Base-by-base conservation (phyloP, 2,113 vertebrate species). In the Leptocoma aspasia region DNA sequence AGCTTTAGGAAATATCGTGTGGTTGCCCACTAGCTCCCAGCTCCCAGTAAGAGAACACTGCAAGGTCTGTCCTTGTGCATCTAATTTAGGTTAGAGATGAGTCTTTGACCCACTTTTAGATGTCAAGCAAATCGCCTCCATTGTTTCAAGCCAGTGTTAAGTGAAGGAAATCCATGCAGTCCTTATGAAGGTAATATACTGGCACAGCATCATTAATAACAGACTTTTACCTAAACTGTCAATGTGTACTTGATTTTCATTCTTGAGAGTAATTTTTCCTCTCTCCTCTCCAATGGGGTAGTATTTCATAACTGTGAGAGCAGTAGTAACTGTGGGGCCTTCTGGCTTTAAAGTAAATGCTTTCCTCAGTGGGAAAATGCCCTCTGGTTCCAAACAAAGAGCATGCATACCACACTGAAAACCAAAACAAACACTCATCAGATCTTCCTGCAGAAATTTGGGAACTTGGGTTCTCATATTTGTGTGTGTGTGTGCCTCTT, bases 301-400 rank as follows among this genome's bases (percentile, higher is more conserved):
- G 41, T 33, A 59, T 81, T 96, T 93, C 21, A 2, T 77, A 93
- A 63, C 20, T 39, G 9, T 20, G 39, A 82, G 59, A 95, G 64
- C 1, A 1, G 10, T 24, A 77, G 45, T 66, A 66, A 73, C 18
- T 63, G 19, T 22, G 31, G 7, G 44, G 56, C 41, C 47, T 91
- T 50, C 87, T 90, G 70, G 33, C 47, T 91, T 82, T 63, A 89
- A 93, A 88, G 59, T 64, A 92, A 96, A 33, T 70, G 54, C 33
- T 90, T 83, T 93, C 44, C 33, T 83, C 64, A 86, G 69, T 56
- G 31, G 65, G 85, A 87, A 93, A 93, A 92, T 90, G 79, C 52
- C 76, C 75, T 88, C 68, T 61, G 20, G n/a, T 92, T 92, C 88
- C 82, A 89, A n/a, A n/a, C 7, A 10, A 68, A 92, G 39, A 81